Base-by-base conservation (phyloP, 2,113 vertebrate genomes). In the Phaethornis superciliosus region DNA sequence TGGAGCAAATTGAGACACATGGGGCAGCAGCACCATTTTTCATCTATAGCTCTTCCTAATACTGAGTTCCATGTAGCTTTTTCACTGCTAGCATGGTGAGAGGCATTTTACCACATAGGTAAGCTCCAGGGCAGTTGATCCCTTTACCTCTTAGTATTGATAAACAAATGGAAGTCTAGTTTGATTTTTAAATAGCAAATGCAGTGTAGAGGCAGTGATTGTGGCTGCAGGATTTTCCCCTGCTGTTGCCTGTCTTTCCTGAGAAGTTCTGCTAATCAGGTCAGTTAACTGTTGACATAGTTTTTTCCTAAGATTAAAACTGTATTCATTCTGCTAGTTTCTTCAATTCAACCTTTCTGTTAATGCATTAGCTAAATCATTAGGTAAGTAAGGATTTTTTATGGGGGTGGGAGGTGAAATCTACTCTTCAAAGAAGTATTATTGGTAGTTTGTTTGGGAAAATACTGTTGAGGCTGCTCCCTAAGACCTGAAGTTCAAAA, bases 1-100 rank as follows among this genome's bases (percentile, higher is more conserved):
- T 68, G 52, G n/a, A 95, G 84, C 74, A 94, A 84, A 84, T 22
- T 19, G 84, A 95, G 87, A 71, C 81, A 75, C 75, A 87, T 71
- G 60, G 42, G 77, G 3, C 89, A 92, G 70, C 35, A 37, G n/a
- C 49, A 54, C n/a, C 26, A 6, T 40, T 93, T 83, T 72, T 92
- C 71, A 85, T 59, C 75, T 46, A 2, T 37, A 82, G 85, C 51
- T 74, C 59, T 83, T 69, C 23, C 0, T 44, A 68, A 28, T 32
- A 32, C 77, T 70, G 74, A 64, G 10, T 30, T 58, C 62, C 22
- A 1, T 20, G 63, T 20, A 46, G 70, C 60, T 51, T 69, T 75
- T 56, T 60, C n/a, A 28, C 20, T 44, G 15, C 62, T 40, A 28
- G 59, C 42, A 21, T 4, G 0, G 10, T 10, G 18, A 68, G 30